These are phyloP conservation scores for Steinernema hermaphroditum DNA, from an alignment of 2,888 invertebrate species.

Conservation along the genomic window DNA sequence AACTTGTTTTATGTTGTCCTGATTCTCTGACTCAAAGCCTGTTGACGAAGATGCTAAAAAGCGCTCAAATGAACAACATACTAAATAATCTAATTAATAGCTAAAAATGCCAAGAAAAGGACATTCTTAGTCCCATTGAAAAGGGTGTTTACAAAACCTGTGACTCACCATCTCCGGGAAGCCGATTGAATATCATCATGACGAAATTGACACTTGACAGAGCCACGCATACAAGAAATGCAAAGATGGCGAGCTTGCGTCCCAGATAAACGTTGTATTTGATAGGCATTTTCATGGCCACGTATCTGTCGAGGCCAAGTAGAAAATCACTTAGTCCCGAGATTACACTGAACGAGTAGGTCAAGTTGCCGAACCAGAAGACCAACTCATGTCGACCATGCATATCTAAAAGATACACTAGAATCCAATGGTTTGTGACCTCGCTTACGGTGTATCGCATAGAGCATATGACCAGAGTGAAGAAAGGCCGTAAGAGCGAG, in stretches of 20 bases:
- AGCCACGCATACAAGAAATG: neutral
- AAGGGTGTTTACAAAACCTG: neutral
- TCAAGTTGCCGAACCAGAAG: slow-evolving; percentile 11
- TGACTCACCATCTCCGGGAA: neutral
- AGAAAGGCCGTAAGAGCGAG: neutral
- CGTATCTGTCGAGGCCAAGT: neutral
- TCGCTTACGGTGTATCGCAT: neutral
- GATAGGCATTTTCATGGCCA: neutral
- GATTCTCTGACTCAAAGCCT: too few relatives aligned
- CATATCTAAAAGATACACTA: neutral
- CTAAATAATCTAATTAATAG: too few relatives aligned
- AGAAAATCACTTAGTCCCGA: neutral
- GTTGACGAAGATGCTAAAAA: too few relatives aligned
- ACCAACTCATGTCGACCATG: neutral
- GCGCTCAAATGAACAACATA: too few relatives aligned
- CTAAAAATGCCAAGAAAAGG: neutral
- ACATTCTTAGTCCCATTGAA: neutral
- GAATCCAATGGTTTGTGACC: too few relatives aligned
- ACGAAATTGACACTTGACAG: neutral
- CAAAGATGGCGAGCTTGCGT: neutral
- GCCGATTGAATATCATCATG: neutral
- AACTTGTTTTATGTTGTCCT: too few relatives aligned
- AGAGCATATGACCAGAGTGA: slow-evolving; percentile 17
- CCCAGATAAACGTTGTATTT: neutral
- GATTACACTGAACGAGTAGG: slow-evolving; percentile 4